Percentiles rank a stretch among this genome's conserved stretches.
Conservation (phyloP, 1,140 invertebrate genomes). For the Drosophila nigromelanica region DNA sequence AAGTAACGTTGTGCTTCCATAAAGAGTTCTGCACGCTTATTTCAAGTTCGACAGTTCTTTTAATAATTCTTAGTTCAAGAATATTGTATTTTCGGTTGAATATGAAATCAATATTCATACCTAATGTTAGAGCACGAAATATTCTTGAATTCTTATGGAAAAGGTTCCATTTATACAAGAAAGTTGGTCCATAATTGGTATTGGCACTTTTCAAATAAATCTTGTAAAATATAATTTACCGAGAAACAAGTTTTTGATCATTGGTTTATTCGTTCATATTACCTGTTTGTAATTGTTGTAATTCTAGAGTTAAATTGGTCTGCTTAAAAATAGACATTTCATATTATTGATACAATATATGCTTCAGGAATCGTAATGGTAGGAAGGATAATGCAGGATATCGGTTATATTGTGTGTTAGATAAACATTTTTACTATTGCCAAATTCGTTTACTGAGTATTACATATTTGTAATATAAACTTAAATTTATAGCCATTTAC, state of each 20-base stretch:
- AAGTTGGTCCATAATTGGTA: no score
- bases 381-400: slow-evolving; percentile 21
- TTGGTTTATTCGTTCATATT: slow-evolving; percentile 67
- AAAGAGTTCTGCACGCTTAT: no score
- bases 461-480: slow-evolving; percentile 6
- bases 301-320: slow-evolving; percentile 78
- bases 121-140: no score
- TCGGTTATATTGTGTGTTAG: slow-evolving; percentile 2
- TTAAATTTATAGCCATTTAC: slow-evolving; percentile 54
- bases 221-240: background rate
- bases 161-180: no score
- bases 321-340: slow-evolving; percentile 65
- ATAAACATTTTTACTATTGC: slow-evolving; percentile 23
- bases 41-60: no score
- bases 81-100: no score
- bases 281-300: slow-evolving; percentile 47
- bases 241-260: slow-evolving; percentile 50
- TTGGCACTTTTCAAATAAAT: no score
- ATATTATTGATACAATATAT: slow-evolving; percentile 56
- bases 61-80: no score
- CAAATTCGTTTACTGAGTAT: background rate
- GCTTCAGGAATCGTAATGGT: slow-evolving; percentile 20
- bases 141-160: no score
- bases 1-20: no score
- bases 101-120: no score